phyloP scores from a whole-genome alignment of 2,888 invertebrate species.

The Neria commutata region DNA sequence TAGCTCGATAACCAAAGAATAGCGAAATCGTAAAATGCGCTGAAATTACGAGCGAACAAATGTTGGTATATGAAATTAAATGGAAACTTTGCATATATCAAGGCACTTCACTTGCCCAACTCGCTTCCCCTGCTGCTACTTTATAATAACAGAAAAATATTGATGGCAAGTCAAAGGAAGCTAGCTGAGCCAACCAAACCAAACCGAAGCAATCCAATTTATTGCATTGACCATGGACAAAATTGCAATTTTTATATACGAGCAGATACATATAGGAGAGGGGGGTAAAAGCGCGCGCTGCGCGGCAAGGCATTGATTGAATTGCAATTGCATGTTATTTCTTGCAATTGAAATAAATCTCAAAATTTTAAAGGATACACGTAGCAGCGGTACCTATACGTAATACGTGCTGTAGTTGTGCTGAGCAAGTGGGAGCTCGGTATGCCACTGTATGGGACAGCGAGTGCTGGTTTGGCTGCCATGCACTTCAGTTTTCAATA shows the following conservation, averaged over 20 bases:
- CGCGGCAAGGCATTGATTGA: too few relatives aligned
- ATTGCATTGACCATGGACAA: not conserved
- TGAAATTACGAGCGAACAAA: too few relatives aligned
- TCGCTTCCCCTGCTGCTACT: not conserved
- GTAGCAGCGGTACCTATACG: not conserved
- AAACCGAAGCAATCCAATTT: not conserved
- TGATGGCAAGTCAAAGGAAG: not conserved
- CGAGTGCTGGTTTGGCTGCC: too few relatives aligned
- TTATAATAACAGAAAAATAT: not conserved
- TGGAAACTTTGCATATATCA: not conserved
- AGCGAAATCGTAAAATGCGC: too few relatives aligned
- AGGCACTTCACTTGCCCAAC: too few relatives aligned
- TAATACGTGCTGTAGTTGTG: not conserved
- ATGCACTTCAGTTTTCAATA: too few relatives aligned
- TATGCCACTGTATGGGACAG: not conserved
- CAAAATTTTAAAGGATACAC: not conserved
- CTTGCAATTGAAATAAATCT: not conserved
- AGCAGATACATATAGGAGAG: too few relatives aligned
- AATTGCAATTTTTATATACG: not conserved
- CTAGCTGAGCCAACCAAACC: too few relatives aligned
- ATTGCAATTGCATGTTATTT: not conserved
- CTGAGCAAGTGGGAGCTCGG: not conserved
- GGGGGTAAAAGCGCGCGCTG: too few relatives aligned
- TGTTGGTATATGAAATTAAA: not conserved
- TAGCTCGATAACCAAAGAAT: too few relatives aligned